These are phyloP conservation scores for Dioctria linearis DNA, from an alignment of 2,888 invertebrate genomes.

Conservation along the genomic window DNA sequence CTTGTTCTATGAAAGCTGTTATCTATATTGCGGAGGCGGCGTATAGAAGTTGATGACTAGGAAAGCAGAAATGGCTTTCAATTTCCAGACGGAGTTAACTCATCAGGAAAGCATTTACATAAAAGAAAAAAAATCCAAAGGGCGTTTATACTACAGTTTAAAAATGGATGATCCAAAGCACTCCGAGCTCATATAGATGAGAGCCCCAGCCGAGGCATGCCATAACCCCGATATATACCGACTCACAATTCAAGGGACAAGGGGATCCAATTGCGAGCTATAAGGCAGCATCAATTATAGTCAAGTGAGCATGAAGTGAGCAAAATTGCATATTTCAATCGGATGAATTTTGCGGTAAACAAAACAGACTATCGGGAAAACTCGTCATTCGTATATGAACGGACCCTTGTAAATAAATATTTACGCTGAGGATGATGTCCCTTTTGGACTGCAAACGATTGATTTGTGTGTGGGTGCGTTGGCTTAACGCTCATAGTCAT, in stretches of 20 bases:
- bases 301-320: slow-evolving; percentile 55
- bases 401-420: slow-evolving; percentile 22
- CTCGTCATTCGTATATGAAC: background rate
- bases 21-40: too few relatives aligned
- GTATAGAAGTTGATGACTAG: too few relatives aligned
- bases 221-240: too few relatives aligned
- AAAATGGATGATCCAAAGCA: slow-evolving; percentile 17
- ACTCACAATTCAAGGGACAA: background rate
- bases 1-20: slow-evolving; percentile 4
- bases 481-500: background rate
- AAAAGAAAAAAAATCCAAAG: slow-evolving; percentile 24
- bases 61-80: background rate
- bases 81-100: background rate
- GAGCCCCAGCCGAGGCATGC: background rate
- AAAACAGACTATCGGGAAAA: slow-evolving; percentile 20
- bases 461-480: slow-evolving; percentile 38
- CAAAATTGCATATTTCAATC: slow-evolving; percentile 53
- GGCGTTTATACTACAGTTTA: slow-evolving; percentile 16
- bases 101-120: slow-evolving; percentile 6
- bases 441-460: slow-evolving; percentile 6
- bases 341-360: slow-evolving; percentile 41
- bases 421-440: slow-evolving; percentile 33
- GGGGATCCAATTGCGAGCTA: slow-evolving; percentile 14
- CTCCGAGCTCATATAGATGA: background rate
- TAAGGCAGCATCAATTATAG: slow-evolving; percentile 49